Evolutionary conservation across 2,797 vertebrate genomes (phyloP).

Genomic region (Lepilemur ruficaudatus): DNA sequence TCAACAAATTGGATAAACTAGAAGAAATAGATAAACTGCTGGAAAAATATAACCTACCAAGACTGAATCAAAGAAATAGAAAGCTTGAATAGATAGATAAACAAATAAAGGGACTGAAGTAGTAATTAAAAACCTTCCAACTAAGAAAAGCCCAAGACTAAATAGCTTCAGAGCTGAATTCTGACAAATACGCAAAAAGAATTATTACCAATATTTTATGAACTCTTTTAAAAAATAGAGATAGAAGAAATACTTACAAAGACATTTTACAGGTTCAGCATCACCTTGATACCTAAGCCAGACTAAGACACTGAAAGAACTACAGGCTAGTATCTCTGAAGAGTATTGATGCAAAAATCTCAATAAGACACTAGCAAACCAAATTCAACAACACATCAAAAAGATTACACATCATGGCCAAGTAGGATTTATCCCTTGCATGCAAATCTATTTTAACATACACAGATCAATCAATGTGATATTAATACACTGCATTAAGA

Average conservation of each 20-base stretch:
- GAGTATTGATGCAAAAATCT: background rate
- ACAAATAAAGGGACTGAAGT: background rate
- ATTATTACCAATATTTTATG: background rate
- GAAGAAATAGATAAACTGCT: background rate
- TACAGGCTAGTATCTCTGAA: background rate
- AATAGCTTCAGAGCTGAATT: background rate
- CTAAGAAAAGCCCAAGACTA: background rate
- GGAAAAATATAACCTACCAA: background rate
- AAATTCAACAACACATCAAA: background rate
- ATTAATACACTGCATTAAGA: background rate
- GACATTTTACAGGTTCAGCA: background rate
- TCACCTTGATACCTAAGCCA: background rate
- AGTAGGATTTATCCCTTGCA: background rate
- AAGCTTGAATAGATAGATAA: background rate
- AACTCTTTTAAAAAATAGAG: background rate
- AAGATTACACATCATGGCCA: background rate
- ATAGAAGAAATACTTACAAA: background rate
- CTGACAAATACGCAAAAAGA: background rate
- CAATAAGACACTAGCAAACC: background rate
- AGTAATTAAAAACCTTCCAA: background rate
- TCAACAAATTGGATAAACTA: background rate
- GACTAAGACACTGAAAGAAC: background rate
- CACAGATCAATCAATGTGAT: background rate
- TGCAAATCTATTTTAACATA: background rate
- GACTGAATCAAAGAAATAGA: background rate